These are phyloP conservation scores for Nothobranchius kuhntae DNA, from an alignment of 2,113 vertebrate genomes.

Conservation along the genomic window DNA sequence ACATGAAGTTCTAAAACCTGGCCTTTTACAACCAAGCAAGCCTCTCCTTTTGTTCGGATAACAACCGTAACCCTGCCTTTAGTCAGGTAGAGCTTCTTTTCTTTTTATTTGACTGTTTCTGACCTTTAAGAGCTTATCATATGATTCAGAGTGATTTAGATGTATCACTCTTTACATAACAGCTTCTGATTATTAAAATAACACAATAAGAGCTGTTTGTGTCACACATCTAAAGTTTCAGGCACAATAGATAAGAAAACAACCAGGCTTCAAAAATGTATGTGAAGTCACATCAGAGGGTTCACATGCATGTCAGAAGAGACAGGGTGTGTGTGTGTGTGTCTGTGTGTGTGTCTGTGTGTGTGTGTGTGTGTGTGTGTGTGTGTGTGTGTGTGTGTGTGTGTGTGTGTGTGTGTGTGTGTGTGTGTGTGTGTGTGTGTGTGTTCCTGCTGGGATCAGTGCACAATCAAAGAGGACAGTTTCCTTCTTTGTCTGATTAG, in stretches of 20 bases:
- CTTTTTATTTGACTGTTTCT: neutral
- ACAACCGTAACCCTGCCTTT: neutral
- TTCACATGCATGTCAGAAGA: neutral
- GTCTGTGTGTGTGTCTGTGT: slow-evolving; percentile 1
- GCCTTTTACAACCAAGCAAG: too few relatives aligned
- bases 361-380: slow-evolving; percentile 4
- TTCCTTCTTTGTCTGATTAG: slow-evolving; percentile 63
- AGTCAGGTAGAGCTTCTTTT: neutral
- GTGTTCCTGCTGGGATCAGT: slow-evolving; percentile 32
- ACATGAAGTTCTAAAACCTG: too few relatives aligned
- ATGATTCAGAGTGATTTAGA: neutral
- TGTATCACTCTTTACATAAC: neutral
- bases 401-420: slow-evolving; percentile 9
- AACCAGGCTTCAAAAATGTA: neutral
- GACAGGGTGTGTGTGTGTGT: slow-evolving; percentile 1
- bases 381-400: neutral
- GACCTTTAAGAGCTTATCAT: slow-evolving; percentile 10
- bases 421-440: neutral
- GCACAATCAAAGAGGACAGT: slow-evolving; percentile 49
- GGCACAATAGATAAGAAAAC: neutral
- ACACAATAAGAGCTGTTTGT: neutral
- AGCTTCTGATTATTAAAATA: neutral
- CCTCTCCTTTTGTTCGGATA: neutral
- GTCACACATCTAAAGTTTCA: too few relatives aligned
- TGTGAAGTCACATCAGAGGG: neutral